These are phyloP conservation scores for Drosophila bunnanda DNA, from an alignment of 2,888 invertebrate species.

Conservation along the genomic window DNA sequence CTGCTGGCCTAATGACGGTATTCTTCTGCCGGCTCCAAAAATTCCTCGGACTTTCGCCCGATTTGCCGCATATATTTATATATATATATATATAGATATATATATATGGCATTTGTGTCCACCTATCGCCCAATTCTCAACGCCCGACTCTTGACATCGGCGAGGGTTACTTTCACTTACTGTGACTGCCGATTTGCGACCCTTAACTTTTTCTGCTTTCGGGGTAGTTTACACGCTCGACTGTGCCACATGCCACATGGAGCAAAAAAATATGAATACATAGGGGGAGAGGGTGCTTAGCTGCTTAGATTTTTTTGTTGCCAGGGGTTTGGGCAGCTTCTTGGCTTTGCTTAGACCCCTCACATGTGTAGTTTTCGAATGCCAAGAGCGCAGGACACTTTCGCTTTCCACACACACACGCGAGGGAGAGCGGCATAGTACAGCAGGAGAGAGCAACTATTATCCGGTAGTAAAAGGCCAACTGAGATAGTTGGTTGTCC, in stretches of 20 bases:
- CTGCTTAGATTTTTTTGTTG: constrained; percentile 13
- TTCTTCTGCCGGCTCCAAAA: constrained; percentile 76
- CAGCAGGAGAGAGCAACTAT: constrained; percentile 53
- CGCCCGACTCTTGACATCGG: constrained; percentile 71
- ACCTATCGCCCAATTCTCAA: constrained; percentile 70
- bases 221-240: constrained; percentile 53
- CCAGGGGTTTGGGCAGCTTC: constrained; percentile 47
- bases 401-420: constrained; percentile 31
- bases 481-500: constrained; percentile 70
- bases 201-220: constrained; percentile 23
- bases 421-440: constrained; percentile 30
- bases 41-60: constrained; percentile 55
- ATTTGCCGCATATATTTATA: neutral
- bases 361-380: constrained; percentile 74
- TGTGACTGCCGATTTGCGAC: constrained; percentile 44
- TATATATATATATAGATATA: constrained; percentile 6
- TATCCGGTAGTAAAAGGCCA: constrained; percentile 39
- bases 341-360: constrained; percentile 57
- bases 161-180: constrained; percentile 81
- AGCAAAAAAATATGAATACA: neutral
- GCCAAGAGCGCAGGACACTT: constrained; percentile 76
- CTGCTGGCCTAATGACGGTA: constrained; percentile 83
- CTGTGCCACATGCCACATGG: constrained; percentile 29
- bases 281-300: too few relatives aligned
- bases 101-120: constrained; percentile 12